A percentile compares a stretch with the other conserved stretches of the same genome.
Conservation (phyloP, 2,113 vertebrate genomes). For the Orthonyx spaldingii region DNA sequence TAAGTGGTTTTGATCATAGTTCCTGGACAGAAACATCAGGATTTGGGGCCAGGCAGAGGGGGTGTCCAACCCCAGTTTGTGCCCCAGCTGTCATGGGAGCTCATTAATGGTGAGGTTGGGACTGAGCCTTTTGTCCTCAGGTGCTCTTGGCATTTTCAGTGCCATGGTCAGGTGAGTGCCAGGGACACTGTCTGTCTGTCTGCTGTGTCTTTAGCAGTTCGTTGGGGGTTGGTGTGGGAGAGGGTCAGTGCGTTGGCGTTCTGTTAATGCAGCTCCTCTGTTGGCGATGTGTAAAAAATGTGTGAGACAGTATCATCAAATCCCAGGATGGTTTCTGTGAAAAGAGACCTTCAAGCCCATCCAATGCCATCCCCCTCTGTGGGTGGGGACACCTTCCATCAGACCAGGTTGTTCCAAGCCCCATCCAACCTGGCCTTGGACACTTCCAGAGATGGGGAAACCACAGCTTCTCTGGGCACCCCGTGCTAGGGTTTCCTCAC, state of each 20-base stretch:
- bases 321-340: neutral
- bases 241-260: neutral
- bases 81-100: rapidly evolving
- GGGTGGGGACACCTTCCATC: neutral
- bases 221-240: neutral
- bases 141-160: neutral
- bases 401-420: neutral
- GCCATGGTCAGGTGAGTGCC: neutral
- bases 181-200: neutral
- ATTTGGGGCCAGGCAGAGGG: neutral
- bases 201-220: neutral
- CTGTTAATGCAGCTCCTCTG: neutral
- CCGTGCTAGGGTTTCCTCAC: neutral
- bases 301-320: neutral
- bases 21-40: neutral
- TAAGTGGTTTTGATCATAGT: rapidly evolving
- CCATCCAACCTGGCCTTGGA: neutral
- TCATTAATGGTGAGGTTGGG: neutral
- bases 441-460: neutral
- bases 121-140: neutral
- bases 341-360: rapidly evolving
- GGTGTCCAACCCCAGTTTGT: neutral
- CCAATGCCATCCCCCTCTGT: neutral
- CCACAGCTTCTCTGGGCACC: neutral
- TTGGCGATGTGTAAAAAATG: neutral